These are phyloP conservation scores for Pterocles burchelli DNA, from an alignment of 2,113 vertebrate genomes.

Conservation along the genomic window DNA sequence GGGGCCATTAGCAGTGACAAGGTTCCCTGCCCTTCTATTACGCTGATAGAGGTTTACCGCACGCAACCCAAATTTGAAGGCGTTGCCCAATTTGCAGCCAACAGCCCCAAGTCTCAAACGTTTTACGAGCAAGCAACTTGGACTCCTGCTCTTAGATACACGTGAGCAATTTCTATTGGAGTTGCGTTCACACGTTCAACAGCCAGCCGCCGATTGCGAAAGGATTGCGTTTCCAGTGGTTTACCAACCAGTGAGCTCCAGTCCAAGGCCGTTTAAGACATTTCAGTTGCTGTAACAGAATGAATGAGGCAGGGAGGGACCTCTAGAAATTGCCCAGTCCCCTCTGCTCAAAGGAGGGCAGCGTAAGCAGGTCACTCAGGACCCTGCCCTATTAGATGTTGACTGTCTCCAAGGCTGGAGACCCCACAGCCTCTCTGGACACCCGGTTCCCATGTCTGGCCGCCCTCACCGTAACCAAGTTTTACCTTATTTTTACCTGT, in stretches of 20 bases:
- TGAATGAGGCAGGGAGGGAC: neutral
- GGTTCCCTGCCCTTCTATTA: slow-evolving; percentile 15
- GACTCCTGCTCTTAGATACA: neutral
- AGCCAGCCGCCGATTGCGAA: neutral
- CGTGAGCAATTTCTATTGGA: neutral
- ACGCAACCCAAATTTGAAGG: neutral
- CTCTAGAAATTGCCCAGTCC: neutral
- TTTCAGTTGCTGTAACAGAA: neutral
- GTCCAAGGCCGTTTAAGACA: neutral
- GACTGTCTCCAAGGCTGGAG: neutral
- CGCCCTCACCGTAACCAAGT: accelerated
- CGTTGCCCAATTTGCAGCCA: slow-evolving; percentile 15
- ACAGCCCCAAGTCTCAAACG: neutral
- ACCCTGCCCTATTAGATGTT: neutral
- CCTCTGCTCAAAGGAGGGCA: neutral
- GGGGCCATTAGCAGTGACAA: slow-evolving; percentile 39
- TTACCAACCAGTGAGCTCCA: neutral
- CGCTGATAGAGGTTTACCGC: slow-evolving; percentile 28
- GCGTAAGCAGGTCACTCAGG: neutral
- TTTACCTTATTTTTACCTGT: neutral
- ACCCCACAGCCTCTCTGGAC: neutral
- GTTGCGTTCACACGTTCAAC: neutral
- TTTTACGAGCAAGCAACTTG: neutral
- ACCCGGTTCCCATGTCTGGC: neutral
- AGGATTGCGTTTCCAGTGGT: neutral